These are phyloP conservation scores for Leuciscus waleckii DNA, from an alignment of 2,797 vertebrate species.

Conservation along the genomic window DNA sequence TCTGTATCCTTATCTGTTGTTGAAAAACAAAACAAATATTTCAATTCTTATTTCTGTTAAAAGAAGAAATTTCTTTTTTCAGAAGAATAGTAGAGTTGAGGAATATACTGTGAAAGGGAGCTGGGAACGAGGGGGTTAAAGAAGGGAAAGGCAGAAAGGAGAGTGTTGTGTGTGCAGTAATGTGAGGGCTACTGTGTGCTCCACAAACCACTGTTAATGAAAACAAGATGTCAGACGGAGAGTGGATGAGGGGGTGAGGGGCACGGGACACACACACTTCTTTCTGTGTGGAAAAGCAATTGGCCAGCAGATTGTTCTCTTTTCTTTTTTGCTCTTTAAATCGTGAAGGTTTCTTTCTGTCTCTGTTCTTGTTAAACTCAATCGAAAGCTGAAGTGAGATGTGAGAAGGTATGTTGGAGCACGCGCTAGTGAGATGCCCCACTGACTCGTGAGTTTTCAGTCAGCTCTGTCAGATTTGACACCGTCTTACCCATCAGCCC, in stretches of 20 bases:
- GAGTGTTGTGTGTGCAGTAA: constrained; percentile 62
- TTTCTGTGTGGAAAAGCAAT: constrained; percentile 8
- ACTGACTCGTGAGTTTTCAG: constrained; percentile 67
- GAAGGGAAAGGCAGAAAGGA: neutral
- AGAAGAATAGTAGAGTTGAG: neutral
- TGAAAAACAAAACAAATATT: neutral
- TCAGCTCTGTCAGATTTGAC: constrained; percentile 57
- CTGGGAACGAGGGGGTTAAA: neutral
- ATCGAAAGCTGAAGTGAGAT: constrained; percentile 45
- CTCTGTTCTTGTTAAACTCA: constrained; percentile 3
- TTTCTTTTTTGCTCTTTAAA: neutral
- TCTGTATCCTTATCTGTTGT: neutral
- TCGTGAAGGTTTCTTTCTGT: neutral
- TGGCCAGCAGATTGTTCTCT: constrained; percentile 23
- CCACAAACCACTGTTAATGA: constrained; percentile 77
- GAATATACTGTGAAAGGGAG: constrained; percentile 6
- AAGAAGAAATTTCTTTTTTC: neutral
- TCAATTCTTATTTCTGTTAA: neutral
- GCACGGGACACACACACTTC: neutral
- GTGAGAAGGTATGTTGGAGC: constrained; percentile 60
- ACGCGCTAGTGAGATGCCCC: constrained; percentile 72
- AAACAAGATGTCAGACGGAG: constrained; percentile 77
- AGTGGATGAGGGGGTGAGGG: neutral
- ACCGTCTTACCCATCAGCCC: neutral
- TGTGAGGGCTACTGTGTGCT: constrained; percentile 79